Evolutionary conservation across 2,888 invertebrate genomes (phyloP).

Genomic region (Reticulitermes lucifugus): DNA sequence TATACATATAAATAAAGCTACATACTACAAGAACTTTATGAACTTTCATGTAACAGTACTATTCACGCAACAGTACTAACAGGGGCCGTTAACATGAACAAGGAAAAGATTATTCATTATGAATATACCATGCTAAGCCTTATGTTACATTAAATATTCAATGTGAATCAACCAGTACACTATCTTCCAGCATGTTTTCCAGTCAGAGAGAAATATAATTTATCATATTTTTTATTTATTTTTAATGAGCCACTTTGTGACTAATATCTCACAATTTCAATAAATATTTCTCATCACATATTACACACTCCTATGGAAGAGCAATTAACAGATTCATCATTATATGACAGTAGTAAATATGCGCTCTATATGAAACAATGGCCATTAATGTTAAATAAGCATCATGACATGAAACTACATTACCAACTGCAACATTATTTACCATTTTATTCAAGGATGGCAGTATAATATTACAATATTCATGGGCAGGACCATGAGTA

Average conservation of each 20-base stretch:
- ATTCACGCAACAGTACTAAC: too few relatives aligned
- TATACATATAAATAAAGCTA: too few relatives aligned
- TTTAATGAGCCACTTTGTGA: slow-evolving; percentile 18
- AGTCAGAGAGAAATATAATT: slow-evolving; percentile 5
- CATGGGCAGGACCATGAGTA: not conserved
- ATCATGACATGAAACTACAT: not conserved
- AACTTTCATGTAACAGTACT: too few relatives aligned
- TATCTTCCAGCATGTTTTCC: slow-evolving; percentile 8
- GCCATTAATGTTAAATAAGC: slow-evolving; percentile 17
- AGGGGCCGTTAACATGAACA: not conserved
- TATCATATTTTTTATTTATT: not conserved
- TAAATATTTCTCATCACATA: slow-evolving; percentile 23
- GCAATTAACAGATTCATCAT: not conserved
- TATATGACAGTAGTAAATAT: slow-evolving; percentile 28
- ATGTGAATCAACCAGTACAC: slow-evolving; percentile 31
- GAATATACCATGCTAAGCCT: not conserved
- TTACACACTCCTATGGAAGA: not conserved
- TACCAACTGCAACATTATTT: slow-evolving; percentile 9
- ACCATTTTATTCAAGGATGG: not conserved
- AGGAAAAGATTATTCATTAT: not conserved
- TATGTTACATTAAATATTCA: slow-evolving; percentile 24
- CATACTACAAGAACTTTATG: too few relatives aligned
- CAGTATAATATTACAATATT: slow-evolving; percentile 7
- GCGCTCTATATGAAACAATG: not conserved
- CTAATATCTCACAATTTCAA: slow-evolving; percentile 13